Base-by-base conservation (phyloP, 2,888 invertebrate genomes). In the Danaus chrysippus region DNA sequence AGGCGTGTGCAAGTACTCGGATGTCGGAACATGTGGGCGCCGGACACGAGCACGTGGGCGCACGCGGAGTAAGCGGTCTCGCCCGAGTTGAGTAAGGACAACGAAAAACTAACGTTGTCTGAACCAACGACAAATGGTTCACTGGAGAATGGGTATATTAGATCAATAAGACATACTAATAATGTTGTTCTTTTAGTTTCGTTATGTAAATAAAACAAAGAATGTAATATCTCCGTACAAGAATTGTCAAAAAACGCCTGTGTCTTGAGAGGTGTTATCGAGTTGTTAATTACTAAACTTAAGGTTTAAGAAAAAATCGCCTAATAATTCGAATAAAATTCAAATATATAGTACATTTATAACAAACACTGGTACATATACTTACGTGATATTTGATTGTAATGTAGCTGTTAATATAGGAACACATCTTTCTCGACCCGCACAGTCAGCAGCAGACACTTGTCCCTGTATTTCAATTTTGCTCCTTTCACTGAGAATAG, bases 1-100 rank as follows among this genome's bases (percentile, higher is more conserved):
- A 55, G 59, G 13, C 43, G 55, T 1, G 43, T 52, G 54, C 77
- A 77, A 0, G 23, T 59, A 1, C 41, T 15, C 0, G 77, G 71
- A 12, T 60, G 53, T 0, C 54, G 52, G n/a, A 64, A 42, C 17
- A 78, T 54, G 0, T 46, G 58, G 1, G 68, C 72, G 1, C 75
- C 78, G 0, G 8, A 0, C 0, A 80, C 58, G 1, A 17, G 42
- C n/a, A 82, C 56, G 0, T 61, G 65, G 34, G 78, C 64, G 64
- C 84, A 83, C 0, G 81, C 63, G 0, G 71, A 71, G 67, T 84
- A 83, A 0, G 86, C 83, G 0, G 74, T 70, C 23, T 83, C 82
- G 0, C 82, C 82, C 0, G 19, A 43, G 61, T 85, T 87, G 0
- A 0, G 0, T 0, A 85, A 64, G 0, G 10, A 9, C 0, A 83